These are phyloP conservation scores for Platyrinchus mystaceus DNA, from an alignment of 2,797 vertebrate genomes.

Conservation along the genomic window DNA sequence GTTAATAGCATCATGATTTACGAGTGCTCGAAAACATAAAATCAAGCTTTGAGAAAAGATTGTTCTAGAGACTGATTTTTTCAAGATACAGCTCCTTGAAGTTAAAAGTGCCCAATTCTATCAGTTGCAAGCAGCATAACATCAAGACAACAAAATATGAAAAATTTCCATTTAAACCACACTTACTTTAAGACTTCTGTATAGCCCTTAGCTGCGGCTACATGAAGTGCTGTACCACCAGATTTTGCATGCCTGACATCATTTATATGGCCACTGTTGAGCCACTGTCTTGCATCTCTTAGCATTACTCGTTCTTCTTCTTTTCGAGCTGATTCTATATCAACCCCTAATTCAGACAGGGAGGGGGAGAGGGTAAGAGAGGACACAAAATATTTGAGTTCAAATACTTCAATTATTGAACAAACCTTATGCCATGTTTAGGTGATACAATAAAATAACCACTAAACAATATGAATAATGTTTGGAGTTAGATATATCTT, in stretches of 20 bases:
- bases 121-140: not conserved
- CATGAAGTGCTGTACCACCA: constrained; percentile 95
- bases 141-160: not conserved
- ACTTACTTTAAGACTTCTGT: constrained; percentile 99
- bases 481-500: not conserved
- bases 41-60: not conserved
- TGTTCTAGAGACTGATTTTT: not conserved
- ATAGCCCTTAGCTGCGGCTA: constrained; percentile 97
- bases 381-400: not conserved
- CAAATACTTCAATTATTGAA: not conserved
- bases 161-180: not conserved
- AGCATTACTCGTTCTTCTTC: constrained; percentile 98
- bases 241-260: constrained; percentile 93
- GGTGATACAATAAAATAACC: not conserved
- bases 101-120: not conserved
- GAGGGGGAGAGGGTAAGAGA: not conserved
- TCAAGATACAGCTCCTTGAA: not conserved
- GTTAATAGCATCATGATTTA: not conserved
- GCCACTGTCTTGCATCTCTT: constrained; percentile 95
- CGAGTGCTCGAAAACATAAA: not conserved
- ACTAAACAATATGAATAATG: not conserved
- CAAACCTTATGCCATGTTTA: not conserved
- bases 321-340: constrained; percentile 96
- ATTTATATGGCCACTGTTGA: constrained; percentile 95
- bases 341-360: constrained; percentile 82